A percentile compares a stretch with the other conserved stretches of the same genome.
phyloP scores from a whole-genome alignment of 2,797 vertebrate species.

The Chaunax sp. region DNA sequence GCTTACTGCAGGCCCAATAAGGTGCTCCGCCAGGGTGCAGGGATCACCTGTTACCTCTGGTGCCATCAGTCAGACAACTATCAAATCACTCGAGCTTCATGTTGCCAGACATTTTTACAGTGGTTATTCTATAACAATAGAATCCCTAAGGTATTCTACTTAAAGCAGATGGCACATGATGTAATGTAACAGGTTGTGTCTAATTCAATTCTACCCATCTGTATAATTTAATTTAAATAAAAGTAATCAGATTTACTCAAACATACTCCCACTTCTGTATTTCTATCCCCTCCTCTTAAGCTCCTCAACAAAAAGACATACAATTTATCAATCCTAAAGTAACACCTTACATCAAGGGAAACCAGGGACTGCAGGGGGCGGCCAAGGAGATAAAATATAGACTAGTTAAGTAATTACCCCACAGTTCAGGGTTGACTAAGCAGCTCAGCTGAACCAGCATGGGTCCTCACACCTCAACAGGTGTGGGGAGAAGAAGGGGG shows the following conservation, averaged over 20 bases:
- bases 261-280: slow-evolving; percentile 4
- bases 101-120: slow-evolving; percentile 5
- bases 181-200: slow-evolving; percentile 11
- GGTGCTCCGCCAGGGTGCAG: slow-evolving; percentile 51
- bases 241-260: slow-evolving; percentile 17
- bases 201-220: background rate
- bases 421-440: slow-evolving; percentile 34
- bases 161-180: slow-evolving; percentile 29
- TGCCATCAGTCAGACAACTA: slow-evolving; percentile 32
- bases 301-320: slow-evolving; percentile 54
- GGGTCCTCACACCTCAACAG: slow-evolving; percentile 72
- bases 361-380: slow-evolving; percentile 4
- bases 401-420: slow-evolving; percentile 67
- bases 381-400: slow-evolving; percentile 44
- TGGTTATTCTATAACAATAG: background rate
- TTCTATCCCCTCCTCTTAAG: slow-evolving; percentile 1
- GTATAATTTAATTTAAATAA: slow-evolving; percentile 3
- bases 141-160: background rate
- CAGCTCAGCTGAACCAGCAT: slow-evolving; percentile 53
- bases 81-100: slow-evolving; percentile 32
- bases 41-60: slow-evolving; percentile 26
- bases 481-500: slow-evolving; percentile 67
- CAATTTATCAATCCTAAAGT: slow-evolving; percentile 56
- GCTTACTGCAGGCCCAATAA: slow-evolving; percentile 46
- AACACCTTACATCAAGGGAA: slow-evolving; percentile 70